These are phyloP conservation scores for Xiphophorus couchianus DNA, from an alignment of 2,113 vertebrate genomes.

Conservation along the genomic window DNA sequence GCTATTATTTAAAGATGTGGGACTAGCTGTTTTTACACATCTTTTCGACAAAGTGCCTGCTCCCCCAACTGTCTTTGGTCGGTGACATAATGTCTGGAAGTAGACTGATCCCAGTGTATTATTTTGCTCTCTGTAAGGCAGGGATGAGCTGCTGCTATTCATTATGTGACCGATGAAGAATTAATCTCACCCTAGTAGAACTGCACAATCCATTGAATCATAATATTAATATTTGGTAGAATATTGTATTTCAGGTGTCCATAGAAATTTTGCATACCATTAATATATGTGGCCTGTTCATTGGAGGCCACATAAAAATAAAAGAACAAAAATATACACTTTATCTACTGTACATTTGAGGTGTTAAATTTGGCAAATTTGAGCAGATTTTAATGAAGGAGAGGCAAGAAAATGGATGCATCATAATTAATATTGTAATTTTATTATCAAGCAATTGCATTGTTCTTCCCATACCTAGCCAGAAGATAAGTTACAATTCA, in stretches of 20 bases:
- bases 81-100: slow-evolving; percentile 61
- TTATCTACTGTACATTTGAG: not conserved
- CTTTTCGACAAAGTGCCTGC: slow-evolving; percentile 56
- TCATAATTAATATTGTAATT: not conserved
- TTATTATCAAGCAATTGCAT: not conserved
- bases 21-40: slow-evolving; percentile 67
- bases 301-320: not conserved
- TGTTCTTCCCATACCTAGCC: slow-evolving; percentile 5
- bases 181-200: slow-evolving; percentile 28
- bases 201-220: not conserved
- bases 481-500: slow-evolving; percentile 34
- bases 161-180: slow-evolving; percentile 39
- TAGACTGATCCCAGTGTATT: slow-evolving; percentile 50
- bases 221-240: not conserved
- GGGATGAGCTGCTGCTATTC: slow-evolving; percentile 20
- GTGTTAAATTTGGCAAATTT: not conserved
- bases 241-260: not conserved
- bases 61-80: slow-evolving; percentile 57
- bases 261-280: not conserved
- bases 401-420: not conserved
- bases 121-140: slow-evolving; percentile 56
- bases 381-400: not conserved
- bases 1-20: slow-evolving; percentile 67
- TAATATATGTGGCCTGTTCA: not conserved
- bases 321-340: not conserved